phyloP scores from a whole-genome alignment of 2,797 vertebrate genomes.

The Cyprinella venusta region DNA sequence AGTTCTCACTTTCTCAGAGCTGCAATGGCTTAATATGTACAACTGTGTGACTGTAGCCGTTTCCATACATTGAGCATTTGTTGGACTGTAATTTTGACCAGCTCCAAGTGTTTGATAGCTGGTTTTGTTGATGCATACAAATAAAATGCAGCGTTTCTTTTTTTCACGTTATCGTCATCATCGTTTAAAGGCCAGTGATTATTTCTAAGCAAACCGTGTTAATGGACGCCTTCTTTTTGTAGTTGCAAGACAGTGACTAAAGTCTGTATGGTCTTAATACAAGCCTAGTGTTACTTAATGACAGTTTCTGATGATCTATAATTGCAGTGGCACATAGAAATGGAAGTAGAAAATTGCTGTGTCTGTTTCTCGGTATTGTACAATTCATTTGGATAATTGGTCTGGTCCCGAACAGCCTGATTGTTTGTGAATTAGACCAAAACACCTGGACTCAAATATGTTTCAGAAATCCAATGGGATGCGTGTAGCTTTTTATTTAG shows the following conservation, averaged over 20 bases:
- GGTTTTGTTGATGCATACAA: constrained; percentile 61
- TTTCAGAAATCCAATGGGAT: constrained; percentile 5
- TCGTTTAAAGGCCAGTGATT: constrained; percentile 32
- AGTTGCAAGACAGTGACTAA: constrained; percentile 38
- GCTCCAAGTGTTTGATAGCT: constrained; percentile 60
- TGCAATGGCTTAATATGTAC: too few species aligned
- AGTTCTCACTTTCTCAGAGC: constrained; percentile 43
- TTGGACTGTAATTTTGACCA: constrained; percentile 60
- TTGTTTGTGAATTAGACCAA: constrained; percentile 25
- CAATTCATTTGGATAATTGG: constrained; percentile 43
- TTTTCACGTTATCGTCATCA: constrained; percentile 11
- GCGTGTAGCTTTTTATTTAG: neutral
- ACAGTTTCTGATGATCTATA: constrained; percentile 48
- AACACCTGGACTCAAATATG: constrained; percentile 16
- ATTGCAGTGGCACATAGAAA: constrained; percentile 53
- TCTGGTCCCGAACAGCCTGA: constrained; percentile 18
- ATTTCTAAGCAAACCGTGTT: constrained; percentile 9
- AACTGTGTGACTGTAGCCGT: constrained; percentile 60
- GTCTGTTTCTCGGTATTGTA: constrained; percentile 32
- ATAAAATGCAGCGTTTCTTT: constrained; percentile 55
- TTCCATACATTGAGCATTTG: constrained; percentile 61
- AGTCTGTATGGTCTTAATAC: constrained; percentile 43
- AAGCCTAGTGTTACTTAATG: constrained; percentile 45
- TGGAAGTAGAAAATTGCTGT: constrained; percentile 43
- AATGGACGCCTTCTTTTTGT: constrained; percentile 35